phyloP scores from a whole-genome alignment of 2,113 vertebrate species.

The Ictalurus punctatus region DNA sequence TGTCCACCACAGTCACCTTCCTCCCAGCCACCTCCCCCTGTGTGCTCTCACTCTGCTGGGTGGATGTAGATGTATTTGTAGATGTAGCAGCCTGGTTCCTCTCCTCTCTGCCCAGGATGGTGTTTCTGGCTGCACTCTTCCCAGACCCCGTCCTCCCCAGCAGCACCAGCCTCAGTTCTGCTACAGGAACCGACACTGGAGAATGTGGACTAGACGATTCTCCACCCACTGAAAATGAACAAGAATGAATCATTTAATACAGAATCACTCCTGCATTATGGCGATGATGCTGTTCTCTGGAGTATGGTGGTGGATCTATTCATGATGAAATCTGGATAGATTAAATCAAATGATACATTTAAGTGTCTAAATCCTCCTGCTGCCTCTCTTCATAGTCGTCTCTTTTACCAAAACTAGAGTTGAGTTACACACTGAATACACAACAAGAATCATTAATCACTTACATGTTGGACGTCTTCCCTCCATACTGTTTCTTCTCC shows the following conservation, averaged over 20 bases:
- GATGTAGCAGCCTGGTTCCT: constrained; percentile 13
- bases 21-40: background rate
- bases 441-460: too few relatives aligned
- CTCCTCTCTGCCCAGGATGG: constrained; percentile 42
- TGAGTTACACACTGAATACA: background rate
- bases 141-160: constrained; percentile 30
- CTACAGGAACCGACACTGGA: background rate
- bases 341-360: background rate
- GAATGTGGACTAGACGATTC: background rate
- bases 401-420: background rate
- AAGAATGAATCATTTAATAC: background rate
- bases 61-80: background rate
- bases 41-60: constrained; percentile 25
- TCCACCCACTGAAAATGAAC: background rate
- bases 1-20: constrained; percentile 49
- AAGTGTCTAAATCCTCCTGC: background rate
- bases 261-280: background rate
- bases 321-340: background rate
- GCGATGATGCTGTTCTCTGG: background rate
- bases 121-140: constrained; percentile 53
- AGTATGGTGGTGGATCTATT: background rate
- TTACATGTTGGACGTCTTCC: too few relatives aligned
- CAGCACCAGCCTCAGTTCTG: constrained; percentile 27
- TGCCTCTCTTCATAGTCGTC: background rate
- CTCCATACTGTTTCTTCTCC: background rate